Conservation (phyloP, 2,797 vertebrate genomes). For the Jordanella pulchra region DNA sequence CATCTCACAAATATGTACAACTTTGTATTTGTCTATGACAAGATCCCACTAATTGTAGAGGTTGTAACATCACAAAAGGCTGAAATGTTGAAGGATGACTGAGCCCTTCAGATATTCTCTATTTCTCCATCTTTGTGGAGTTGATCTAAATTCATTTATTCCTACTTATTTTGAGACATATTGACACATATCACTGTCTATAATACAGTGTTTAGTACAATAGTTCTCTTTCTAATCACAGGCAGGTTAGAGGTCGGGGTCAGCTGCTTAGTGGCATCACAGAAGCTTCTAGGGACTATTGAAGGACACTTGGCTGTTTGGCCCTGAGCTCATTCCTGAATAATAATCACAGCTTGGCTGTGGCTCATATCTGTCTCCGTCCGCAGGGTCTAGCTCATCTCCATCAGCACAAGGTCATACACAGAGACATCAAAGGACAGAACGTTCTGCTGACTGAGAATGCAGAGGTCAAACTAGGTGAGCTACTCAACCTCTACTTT, state of each 20-base stretch:
- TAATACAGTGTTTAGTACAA: background rate
- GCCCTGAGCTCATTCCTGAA: slow-evolving; percentile 14
- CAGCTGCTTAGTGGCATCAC: background rate
- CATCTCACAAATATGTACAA: background rate
- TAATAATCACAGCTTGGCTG: slow-evolving; percentile 25
- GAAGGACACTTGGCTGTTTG: slow-evolving; percentile 12
- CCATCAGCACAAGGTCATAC: slow-evolving; percentile 98
- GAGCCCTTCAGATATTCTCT: background rate
- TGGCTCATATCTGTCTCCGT: slow-evolving; percentile 37
- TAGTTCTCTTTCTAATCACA: background rate
- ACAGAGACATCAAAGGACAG: slow-evolving; percentile 98
- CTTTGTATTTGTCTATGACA: background rate
- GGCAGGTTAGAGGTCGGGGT: slow-evolving; percentile 4
- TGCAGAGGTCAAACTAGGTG: slow-evolving; percentile 97
- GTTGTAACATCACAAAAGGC: background rate
- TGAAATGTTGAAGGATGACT: background rate
- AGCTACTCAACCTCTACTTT: slow-evolving; percentile 54
- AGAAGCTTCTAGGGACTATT: background rate
- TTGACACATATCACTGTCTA: background rate
- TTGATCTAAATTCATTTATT: too few species aligned
- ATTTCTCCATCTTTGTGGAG: background rate
- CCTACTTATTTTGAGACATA: too few species aligned
- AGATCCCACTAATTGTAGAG: background rate
- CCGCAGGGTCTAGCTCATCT: slow-evolving; percentile 94
- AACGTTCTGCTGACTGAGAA: slow-evolving; percentile 97